phyloP scores from a whole-genome alignment of 2,113 vertebrate species.

The Anguilla japonica region DNA sequence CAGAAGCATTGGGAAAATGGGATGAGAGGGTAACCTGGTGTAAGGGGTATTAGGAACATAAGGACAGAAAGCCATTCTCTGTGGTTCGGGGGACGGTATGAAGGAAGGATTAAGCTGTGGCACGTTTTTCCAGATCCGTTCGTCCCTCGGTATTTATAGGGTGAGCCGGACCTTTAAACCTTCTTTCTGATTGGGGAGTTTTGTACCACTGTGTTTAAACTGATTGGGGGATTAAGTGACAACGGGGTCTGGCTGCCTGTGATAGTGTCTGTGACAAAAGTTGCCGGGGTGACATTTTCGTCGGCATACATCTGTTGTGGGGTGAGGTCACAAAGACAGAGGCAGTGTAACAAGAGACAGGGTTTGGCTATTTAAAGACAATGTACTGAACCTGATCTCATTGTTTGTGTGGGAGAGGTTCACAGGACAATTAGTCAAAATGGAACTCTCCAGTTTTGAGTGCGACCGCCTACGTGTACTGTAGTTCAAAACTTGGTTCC shows the following conservation, averaged over 20 bases:
- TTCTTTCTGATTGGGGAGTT: constrained; percentile 14
- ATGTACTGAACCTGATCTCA: neutral
- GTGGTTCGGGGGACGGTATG: neutral
- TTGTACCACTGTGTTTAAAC: constrained; percentile 19
- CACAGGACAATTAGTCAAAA: neutral
- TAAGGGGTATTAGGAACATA: neutral
- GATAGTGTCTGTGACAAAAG: constrained; percentile 4
- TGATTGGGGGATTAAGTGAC: constrained; percentile 20
- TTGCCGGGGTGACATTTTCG: constrained; percentile 27
- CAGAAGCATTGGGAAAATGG: neutral
- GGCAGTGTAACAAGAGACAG: neutral
- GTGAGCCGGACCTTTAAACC: neutral
- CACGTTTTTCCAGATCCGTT: neutral
- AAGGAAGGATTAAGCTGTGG: neutral
- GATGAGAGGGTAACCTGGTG: neutral
- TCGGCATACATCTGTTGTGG: constrained; percentile 11
- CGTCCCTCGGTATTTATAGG: constrained; percentile 23
- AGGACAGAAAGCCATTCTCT: no score
- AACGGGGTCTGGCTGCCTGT: neutral
- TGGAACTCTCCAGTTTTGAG: no score
- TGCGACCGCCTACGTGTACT: neutral
- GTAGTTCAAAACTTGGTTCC: neutral
- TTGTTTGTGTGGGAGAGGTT: constrained; percentile 5
- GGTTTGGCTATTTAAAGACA: constrained; percentile 14
- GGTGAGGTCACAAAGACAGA: neutral